Base-by-base conservation (phyloP, 2,888 invertebrate species). In the Macrophya alboannulata region DNA sequence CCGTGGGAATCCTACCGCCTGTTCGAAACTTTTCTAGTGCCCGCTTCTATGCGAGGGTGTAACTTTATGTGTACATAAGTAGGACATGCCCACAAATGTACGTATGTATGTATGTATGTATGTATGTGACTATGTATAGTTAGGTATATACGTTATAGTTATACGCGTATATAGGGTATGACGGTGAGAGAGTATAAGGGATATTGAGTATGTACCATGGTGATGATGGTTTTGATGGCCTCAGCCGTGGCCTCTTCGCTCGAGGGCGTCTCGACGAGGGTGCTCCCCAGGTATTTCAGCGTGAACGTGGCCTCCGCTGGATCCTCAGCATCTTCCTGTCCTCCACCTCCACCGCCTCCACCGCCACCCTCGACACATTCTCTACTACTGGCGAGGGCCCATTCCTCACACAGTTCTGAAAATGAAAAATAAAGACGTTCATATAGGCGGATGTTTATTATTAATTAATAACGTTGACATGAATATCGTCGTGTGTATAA, bases 171-270 rank as follows among this genome's bases (percentile, higher is more conserved):
- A 12, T 12, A 62, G 21, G 37, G 45, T 43, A 45, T 74, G 74
- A 5, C 31, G 25, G 68, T 17, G 74, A 25, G 77, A 48, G 31
- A 37, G 51, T 77, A 25, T n/a, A 62, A 62, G 59, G 40, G 79
- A 59, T 71, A 25, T 45, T 4, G 48, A 85, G 45, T 40, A 40
- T 90, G 87, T 88, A 94, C 94, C 94, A 94, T 93, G 82, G 96
- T 95, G 87, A 98, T 95, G 88, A 98, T 97, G 62, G 96, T 96
- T 92, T 97, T 97, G 79, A 98, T 97, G 55, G 98, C 98, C 85
- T 97, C 96, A 4, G 97, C 97, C 85, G 97, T 98, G 45, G 97
- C 96, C 88, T 96, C 96, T 43, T 97, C 97, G 86, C 96, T 96
- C 25, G 96, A 95, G 9, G 97, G 96, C 81, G 97, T 96, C 92